Percentiles rank a stretch among this genome's conserved stretches.
Evolutionary conservation across 2,797 vertebrate species (phyloP).

Genomic region (Anabas testudineus): DNA sequence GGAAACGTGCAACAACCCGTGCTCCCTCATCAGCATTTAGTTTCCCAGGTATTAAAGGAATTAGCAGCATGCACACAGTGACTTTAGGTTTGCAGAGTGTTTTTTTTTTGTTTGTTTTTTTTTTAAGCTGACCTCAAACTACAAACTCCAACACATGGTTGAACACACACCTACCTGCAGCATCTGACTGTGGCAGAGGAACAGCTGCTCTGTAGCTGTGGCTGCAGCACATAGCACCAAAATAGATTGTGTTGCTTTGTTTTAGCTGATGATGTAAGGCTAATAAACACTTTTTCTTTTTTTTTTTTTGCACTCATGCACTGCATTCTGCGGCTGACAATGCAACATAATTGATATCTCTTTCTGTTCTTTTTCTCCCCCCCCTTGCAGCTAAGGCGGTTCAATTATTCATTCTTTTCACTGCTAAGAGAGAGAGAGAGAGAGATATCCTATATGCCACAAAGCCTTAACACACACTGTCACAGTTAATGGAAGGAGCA

Average conservation of each 20-base stretch:
- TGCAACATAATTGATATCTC: constrained; percentile 64
- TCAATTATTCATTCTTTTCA: constrained; percentile 66
- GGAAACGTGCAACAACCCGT: constrained; percentile 22
- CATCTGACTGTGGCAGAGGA: constrained; percentile 28
- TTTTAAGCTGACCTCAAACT: constrained; percentile 36
- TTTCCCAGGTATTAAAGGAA: constrained; percentile 28
- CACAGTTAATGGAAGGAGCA: constrained; percentile 74
- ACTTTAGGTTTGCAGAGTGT: constrained; percentile 45
- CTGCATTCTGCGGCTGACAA: constrained; percentile 43
- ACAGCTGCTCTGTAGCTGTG: constrained; percentile 38
- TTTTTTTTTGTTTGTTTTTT: constrained; percentile 15
- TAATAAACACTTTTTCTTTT: constrained; percentile 41
- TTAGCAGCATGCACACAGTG: constrained; percentile 38
- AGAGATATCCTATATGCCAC: constrained; percentile 48
- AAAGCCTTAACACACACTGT: constrained; percentile 69
- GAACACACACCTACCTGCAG: constrained; percentile 39
- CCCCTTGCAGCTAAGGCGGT: constrained; percentile 38
- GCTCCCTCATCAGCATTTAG: constrained; percentile 22
- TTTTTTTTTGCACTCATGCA: constrained; percentile 15
- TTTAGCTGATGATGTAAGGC: constrained; percentile 41
- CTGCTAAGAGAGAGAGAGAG: constrained; percentile 33
- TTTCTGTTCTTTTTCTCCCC: constrained; percentile 27
- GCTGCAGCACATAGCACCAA: constrained; percentile 27
- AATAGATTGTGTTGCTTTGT: constrained; percentile 40
- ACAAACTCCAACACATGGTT: constrained; percentile 25